A percentile compares a stretch with the other conserved stretches of the same genome.
Conservation (phyloP, 2,888 invertebrate genomes). For the Thymelicus lineola region DNA sequence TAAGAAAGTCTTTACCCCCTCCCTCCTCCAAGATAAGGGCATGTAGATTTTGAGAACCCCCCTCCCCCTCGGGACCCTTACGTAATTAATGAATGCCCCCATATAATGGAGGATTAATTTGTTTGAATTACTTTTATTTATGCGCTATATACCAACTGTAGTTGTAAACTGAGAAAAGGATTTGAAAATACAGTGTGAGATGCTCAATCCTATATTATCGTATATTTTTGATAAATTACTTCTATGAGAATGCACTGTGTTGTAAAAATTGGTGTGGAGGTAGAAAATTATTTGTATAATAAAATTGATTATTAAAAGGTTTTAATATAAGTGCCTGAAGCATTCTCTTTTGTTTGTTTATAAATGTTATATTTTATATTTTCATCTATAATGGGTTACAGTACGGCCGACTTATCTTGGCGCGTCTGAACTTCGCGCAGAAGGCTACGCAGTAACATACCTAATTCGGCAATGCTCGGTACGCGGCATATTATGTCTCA, state of each 20-base stretch:
- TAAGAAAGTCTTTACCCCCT: too few species aligned
- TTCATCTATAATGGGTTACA: neutral
- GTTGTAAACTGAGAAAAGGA: neutral
- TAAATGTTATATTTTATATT: neutral
- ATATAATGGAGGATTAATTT: neutral
- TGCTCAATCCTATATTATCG: conserved; percentile 33
- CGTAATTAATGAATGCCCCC: too few species aligned
- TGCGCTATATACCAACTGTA: neutral
- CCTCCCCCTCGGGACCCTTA: too few species aligned
- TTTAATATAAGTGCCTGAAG: neutral
- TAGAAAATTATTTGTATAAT: conserved; percentile 4
- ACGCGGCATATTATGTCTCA: too few species aligned
- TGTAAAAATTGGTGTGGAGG: conserved; percentile 4
- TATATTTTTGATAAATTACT: conserved; percentile 36
- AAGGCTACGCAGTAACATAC: too few species aligned
- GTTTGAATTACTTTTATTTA: conserved; percentile 8
- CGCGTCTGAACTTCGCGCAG: too few species aligned
- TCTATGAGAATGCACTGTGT: conserved; percentile 1
- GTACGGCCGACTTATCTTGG: too few species aligned
- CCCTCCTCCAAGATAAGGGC: too few species aligned
- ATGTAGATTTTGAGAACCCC: too few species aligned
- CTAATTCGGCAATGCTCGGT: too few species aligned
- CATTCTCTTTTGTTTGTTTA: neutral
- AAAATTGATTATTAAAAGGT: neutral
- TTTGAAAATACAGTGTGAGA: conserved; percentile 16